Base-by-base conservation (phyloP, 1,140 invertebrate genomes). In the Drosophila truncata region DNA sequence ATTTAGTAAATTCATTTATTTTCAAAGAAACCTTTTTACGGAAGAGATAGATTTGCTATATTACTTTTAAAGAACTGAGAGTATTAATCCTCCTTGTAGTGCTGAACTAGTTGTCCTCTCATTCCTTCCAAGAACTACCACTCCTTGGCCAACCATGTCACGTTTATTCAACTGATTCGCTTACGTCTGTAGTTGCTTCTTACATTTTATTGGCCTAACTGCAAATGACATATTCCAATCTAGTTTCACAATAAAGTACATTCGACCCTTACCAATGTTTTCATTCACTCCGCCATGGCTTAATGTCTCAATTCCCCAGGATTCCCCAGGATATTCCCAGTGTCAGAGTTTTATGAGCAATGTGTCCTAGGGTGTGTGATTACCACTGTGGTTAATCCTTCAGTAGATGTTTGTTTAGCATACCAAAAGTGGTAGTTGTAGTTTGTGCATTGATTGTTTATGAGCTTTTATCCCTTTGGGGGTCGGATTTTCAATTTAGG, bases 281-380 rank as follows among this genome's bases (percentile, higher is more conserved):
- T 71, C 11, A 18, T 41, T 16, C 13, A 14, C 27, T 20, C 9
- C 6, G 11, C 31, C 16, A 11, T 46, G 25, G 18, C 3, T 31
- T 18, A n/a, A 27, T 52, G 52, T 33, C 23, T n/a, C 8, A 31
- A 62, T 72, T 57, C 66, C 52, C 16, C n/a, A 42, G 57, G 64
- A 39, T 31, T n/a, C 7, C 27, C 27, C 14, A 3, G n/a, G 8
- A 49, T 64, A 73, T 82, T 50, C 35, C 70, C 65, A 46, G 44
- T 64, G 69, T 76, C 27, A 33, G 69, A 44, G 27, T 80, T 83
- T 80, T 80, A 83, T 76, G 64, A 59, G 64, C 76, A 58, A 50
- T 18, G 60, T 50, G 80, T 82, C 29, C 58, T 54, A 54, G 37
- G 46, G 16, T 1, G 10, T 31, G 47, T 18, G 47, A 10, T n/a